These are phyloP conservation scores for Drosophila atripex DNA, from an alignment of 2,888 invertebrate genomes.

Conservation along the genomic window DNA sequence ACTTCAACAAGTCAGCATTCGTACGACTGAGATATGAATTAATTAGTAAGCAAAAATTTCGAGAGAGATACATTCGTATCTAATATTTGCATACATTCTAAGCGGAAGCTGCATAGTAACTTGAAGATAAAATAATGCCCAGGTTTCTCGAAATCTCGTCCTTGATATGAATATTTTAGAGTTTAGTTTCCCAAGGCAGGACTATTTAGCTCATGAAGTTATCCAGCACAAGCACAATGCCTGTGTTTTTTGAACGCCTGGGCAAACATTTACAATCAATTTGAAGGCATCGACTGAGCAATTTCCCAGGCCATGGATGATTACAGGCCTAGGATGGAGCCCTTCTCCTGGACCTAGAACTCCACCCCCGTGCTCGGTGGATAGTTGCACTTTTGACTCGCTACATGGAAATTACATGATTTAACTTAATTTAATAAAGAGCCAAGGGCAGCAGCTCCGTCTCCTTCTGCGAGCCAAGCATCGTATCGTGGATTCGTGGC, in stretches of 20 bases:
- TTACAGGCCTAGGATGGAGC: constrained; percentile 43
- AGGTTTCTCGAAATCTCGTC: too few species aligned
- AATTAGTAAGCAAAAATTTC: constrained; percentile 44
- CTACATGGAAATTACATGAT: constrained; percentile 77
- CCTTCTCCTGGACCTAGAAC: constrained; percentile 12
- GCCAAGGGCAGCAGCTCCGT: constrained; percentile 64
- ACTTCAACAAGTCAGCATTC: constrained; percentile 61
- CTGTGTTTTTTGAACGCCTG: constrained; percentile 16
- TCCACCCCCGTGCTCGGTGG: constrained; percentile 42
- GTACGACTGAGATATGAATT: constrained; percentile 56
- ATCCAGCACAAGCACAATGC: not conserved
- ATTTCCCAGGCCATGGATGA: constrained; percentile 63
- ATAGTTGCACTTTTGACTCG: constrained; percentile 76
- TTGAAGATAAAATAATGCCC: not conserved
- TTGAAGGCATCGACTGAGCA: constrained; percentile 42
- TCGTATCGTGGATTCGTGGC: constrained; percentile 59
- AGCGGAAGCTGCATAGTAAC: not conserved
- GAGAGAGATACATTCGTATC: not conserved
- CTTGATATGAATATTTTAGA: too few species aligned
- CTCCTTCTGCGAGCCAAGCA: constrained; percentile 1
- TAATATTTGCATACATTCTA: constrained; percentile 4
- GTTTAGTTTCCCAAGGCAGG: not conserved
- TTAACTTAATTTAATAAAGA: constrained; percentile 79
- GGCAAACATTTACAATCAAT: constrained; percentile 74
- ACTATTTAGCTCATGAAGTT: not conserved